Base-by-base conservation (phyloP, 2,113 vertebrate species). In the Crotalus tigris region DNA sequence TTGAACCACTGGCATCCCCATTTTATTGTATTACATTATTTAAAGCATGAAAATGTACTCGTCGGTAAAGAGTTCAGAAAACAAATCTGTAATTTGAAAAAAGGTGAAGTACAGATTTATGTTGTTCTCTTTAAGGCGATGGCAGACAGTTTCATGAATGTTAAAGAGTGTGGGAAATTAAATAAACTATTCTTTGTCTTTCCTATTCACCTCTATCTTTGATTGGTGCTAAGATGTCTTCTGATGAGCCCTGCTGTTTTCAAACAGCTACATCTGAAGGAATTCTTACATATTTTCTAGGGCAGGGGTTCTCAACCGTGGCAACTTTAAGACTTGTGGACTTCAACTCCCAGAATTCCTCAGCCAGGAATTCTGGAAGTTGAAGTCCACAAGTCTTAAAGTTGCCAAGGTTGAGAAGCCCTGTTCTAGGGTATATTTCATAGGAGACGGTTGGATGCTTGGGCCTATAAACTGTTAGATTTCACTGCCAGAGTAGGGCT, bases 11-110 rank as follows among this genome's bases (percentile, higher is more conserved):
- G 89, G 49, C 85, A 54, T 54, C 94, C 94, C 13, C 69, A 64
- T 96, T 96, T 95, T 95, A 94, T 94, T 93, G 49, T 88, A 96
- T 96, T 17, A 61, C 24, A 53, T 94, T 94, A 94, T 93, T 94
- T 94, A 94, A 94, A 75, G 89, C 51, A 92, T 97, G 95, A 26
- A 94, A 94, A 53, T 96, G 96, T 97, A 94, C 49, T 93, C 51
- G 88, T 88, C 92, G 94, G 93, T 93, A 94, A 94, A 95, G 91
- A 0, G 93, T 39, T 53, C 0, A 69, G 95, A 94, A 95, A 95
- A 92, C 53, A 49, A 89, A 94, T 93, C 95, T 94, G 89, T 92
- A 85, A 94, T 89, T 92, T 81, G 75, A 21, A 81, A 44, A 81
- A 81, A 44, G 4, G n/a, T 39, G 39, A 81, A 44, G 17, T 81